These are phyloP conservation scores for Stichopus horrens DNA, from an alignment of 53 echinoderm and acorn worm species.

Conservation along the genomic window DNA sequence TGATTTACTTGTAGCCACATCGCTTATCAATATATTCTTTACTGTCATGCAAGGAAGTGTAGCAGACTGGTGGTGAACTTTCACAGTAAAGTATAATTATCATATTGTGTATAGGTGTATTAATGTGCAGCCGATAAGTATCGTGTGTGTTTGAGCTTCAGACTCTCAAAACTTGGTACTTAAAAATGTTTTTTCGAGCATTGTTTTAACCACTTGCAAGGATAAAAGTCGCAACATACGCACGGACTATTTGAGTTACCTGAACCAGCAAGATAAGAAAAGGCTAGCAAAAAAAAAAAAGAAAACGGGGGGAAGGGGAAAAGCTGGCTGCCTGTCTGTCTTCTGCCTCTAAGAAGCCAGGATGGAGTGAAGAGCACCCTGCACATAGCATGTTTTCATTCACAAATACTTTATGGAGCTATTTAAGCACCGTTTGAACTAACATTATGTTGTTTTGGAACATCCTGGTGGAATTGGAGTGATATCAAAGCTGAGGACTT, in stretches of 20 bases:
- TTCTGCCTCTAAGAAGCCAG: no score
- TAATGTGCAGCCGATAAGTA: conserved; percentile 40
- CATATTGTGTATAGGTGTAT: conserved; percentile 31
- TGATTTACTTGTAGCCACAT: conserved; percentile 5
- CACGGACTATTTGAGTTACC: neutral
- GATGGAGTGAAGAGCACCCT: neutral
- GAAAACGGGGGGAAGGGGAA: neutral
- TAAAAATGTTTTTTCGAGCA: neutral
- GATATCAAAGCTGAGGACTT: neutral
- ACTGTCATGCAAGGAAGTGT: neutral
- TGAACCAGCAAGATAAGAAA: neutral
- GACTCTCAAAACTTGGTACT: conserved; percentile 10
- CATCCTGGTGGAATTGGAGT: neutral
- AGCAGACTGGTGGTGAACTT: conserved; percentile 18
- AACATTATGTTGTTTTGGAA: neutral
- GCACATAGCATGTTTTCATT: conserved; percentile 27
- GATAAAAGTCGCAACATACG: neutral
- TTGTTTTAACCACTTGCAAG: neutral
- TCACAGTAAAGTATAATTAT: conserved; percentile 38
- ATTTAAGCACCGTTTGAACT: neutral
- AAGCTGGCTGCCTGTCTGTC: neutral
- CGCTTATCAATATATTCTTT: conserved; percentile 13
- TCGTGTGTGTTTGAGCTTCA: conserved; percentile 11
- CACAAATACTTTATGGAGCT: conserved; percentile 10
- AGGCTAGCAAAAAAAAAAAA: no score